phyloP scores from a whole-genome alignment of 2,888 invertebrate species.

The Drosophila austrosaltans region DNA sequence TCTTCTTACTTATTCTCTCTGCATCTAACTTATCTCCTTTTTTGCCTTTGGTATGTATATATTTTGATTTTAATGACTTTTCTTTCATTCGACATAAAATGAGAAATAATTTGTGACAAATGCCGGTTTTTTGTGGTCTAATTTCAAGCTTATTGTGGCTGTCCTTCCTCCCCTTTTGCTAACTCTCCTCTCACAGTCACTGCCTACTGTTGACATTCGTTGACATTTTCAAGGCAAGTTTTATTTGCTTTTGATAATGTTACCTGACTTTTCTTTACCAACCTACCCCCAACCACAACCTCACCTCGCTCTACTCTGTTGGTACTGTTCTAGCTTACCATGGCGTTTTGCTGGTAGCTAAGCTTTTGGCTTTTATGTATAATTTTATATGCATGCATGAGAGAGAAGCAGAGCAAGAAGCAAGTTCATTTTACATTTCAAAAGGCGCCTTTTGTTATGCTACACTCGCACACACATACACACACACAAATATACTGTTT shows the following conservation, averaged over 20 bases:
- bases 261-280: slow-evolving; percentile 12
- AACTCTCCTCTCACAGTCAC: background rate
- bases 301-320: no score
- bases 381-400: slow-evolving; percentile 75
- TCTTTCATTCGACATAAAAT: slow-evolving; percentile 36
- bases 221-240: slow-evolving; percentile 60
- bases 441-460: slow-evolving; percentile 66
- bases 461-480: slow-evolving; percentile 31
- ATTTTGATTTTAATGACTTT: slow-evolving; percentile 67
- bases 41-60: no score
- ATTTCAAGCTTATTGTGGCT: slow-evolving; percentile 54
- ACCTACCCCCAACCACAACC: background rate
- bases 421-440: slow-evolving; percentile 77
- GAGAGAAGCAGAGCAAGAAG: slow-evolving; percentile 51
- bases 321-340: background rate
- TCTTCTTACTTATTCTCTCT: background rate
- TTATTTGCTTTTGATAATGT: slow-evolving; percentile 59
- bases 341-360: slow-evolving; percentile 42
- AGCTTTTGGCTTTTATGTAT: slow-evolving; percentile 54
- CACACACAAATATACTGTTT: slow-evolving; percentile 4
- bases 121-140: slow-evolving; percentile 33
- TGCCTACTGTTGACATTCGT: slow-evolving; percentile 36
- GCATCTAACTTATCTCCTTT: background rate
- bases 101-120: slow-evolving; percentile 18
- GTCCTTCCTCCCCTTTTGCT: background rate